Conservation (phyloP, 2,113 vertebrate species). For the Syrrhaptes paradoxus region DNA sequence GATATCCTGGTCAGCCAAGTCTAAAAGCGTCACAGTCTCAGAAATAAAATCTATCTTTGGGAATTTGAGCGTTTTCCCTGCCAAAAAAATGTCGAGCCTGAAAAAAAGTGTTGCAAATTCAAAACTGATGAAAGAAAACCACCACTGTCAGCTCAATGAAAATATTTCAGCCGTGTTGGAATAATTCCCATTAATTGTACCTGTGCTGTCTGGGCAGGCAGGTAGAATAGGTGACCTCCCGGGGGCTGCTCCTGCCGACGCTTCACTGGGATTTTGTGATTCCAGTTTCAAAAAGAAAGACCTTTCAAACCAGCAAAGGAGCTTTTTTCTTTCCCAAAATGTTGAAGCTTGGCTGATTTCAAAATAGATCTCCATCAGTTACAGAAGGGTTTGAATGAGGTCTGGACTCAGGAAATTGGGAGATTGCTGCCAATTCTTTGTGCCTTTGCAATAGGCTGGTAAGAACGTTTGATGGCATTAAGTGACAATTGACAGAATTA, state of each 20-base stretch:
- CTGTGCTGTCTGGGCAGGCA: not conserved
- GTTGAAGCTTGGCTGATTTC: constrained; percentile 31
- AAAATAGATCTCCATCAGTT: constrained; percentile 36
- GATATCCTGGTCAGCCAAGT: not conserved
- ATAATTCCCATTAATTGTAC: not conserved
- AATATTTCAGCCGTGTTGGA: not conserved
- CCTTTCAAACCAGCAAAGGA: constrained; percentile 16
- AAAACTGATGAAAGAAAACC: not conserved
- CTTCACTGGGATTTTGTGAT: not conserved
- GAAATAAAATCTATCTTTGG: not conserved
- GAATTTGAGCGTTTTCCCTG: not conserved
- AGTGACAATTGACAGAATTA: not conserved
- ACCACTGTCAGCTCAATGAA: not conserved
- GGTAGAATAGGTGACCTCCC: constrained; percentile 5
- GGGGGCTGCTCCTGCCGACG: not conserved
- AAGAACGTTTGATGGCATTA: accelerated
- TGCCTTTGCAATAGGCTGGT: constrained; percentile 2
- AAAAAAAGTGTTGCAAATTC: not conserved
- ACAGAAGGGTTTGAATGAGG: constrained; percentile 14
- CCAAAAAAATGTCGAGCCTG: not conserved
- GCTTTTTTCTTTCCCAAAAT: not conserved
- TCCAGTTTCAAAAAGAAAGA: constrained; percentile 23
- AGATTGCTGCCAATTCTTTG: constrained; percentile 1
- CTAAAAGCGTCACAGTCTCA: not conserved
- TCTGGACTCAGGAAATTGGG: not conserved